A percentile compares a stretch with the other conserved stretches of the same genome.
Evolutionary conservation across 2,888 invertebrate species (phyloP).

Genomic region (Falcaria lacertinaria): DNA sequence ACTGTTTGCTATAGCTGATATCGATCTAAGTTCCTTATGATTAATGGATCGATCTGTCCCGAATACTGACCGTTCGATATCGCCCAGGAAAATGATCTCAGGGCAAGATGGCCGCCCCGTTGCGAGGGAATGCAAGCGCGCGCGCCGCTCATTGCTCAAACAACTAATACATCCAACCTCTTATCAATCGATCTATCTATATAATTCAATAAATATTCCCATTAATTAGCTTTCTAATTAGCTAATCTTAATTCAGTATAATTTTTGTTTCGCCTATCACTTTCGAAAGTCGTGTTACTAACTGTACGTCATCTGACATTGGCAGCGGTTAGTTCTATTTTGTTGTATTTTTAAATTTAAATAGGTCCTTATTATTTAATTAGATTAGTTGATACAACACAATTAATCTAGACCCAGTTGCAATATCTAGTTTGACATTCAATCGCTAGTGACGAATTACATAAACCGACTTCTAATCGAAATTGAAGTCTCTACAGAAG

Average conservation of each 20-base stretch:
- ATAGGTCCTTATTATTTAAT: background rate
- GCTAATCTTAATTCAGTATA: background rate
- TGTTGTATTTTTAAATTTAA: background rate
- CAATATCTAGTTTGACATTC: background rate
- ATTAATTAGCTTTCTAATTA: slow-evolving; percentile 2
- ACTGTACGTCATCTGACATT: background rate
- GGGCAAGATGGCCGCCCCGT: slow-evolving; percentile 70
- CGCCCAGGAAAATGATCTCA: slow-evolving; percentile 50
- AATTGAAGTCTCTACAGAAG: background rate
- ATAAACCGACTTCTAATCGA: background rate
- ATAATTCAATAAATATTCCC: background rate
- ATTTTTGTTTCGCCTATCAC: slow-evolving; percentile 1
- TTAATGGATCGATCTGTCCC: slow-evolving; percentile 66
- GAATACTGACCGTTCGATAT: slow-evolving; percentile 49
- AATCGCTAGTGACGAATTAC: background rate
- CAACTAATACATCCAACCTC: slow-evolving; percentile 23
- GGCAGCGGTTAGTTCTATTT: background rate
- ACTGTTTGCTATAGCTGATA: slow-evolving; percentile 69
- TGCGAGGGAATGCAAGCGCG: slow-evolving; percentile 47
- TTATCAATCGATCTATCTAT: background rate
- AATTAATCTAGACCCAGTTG: background rate
- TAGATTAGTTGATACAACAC: background rate
- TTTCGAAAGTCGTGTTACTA: background rate
- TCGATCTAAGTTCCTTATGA: slow-evolving; percentile 65
- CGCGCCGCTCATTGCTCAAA: slow-evolving; percentile 28